Conservation (phyloP, 64 coral and sea anemone species). For the Pocillopora damicornis region DNA sequence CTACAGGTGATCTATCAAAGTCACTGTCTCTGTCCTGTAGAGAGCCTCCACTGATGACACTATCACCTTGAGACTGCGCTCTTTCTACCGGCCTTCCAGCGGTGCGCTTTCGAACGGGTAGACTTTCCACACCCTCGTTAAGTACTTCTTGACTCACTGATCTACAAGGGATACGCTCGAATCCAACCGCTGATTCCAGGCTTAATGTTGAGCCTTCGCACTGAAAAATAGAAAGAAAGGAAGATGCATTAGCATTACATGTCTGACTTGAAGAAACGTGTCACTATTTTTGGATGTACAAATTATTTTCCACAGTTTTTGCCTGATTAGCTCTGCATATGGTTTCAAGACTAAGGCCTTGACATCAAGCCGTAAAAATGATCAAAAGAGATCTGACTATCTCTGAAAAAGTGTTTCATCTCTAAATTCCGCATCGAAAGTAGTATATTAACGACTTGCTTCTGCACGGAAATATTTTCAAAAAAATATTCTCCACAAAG, state of each 20-base stretch:
- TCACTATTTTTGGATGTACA: too few relatives aligned
- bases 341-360: too few relatives aligned
- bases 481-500: too few relatives aligned
- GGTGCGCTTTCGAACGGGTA: background rate
- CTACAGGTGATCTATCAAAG: constrained; percentile 66
- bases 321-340: too few relatives aligned
- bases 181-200: constrained; percentile 49
- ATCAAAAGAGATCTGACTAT: too few relatives aligned
- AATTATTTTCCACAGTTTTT: too few relatives aligned
- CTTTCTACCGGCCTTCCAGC: constrained; percentile 65
- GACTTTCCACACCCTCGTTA: constrained; percentile 5
- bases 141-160: constrained; percentile 62
- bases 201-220: constrained; percentile 54
- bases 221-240: background rate
- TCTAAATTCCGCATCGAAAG: too few relatives aligned
- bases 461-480: too few relatives aligned
- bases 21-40: constrained; percentile 83
- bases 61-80: constrained; percentile 84
- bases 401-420: too few relatives aligned
- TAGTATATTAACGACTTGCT: too few relatives aligned
- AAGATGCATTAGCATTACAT: background rate
- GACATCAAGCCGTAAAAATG: too few relatives aligned
- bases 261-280: too few relatives aligned
- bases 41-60: constrained; percentile 85
- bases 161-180: constrained; percentile 42